phyloP scores from a whole-genome alignment of 2,888 invertebrate species.

The Trissoscelio sp. region DNA sequence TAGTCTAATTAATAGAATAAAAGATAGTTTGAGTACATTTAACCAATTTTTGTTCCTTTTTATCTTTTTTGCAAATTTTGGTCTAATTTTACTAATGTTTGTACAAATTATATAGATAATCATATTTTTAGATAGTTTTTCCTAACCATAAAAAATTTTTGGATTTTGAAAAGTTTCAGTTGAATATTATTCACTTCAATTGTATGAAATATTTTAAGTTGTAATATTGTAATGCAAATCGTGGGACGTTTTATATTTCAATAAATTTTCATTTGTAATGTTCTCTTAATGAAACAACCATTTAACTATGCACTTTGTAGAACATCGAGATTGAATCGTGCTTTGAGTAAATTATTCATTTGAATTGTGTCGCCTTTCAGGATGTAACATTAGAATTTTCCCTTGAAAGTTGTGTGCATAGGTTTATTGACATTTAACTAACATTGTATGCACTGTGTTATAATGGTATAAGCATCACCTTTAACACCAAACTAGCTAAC shows the following conservation, averaged over 20 bases:
- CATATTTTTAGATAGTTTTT: no score
- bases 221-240: no score
- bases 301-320: slow-evolving; percentile 12
- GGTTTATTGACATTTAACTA: slow-evolving; percentile 59
- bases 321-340: slow-evolving; percentile 43
- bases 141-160: no score
- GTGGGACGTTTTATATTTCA: no score
- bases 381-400: slow-evolving; percentile 59
- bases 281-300: slow-evolving; percentile 24
- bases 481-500: slow-evolving; percentile 49
- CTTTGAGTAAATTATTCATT: slow-evolving; percentile 49
- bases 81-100: no score
- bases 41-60: no score
- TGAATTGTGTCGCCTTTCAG: slow-evolving; percentile 49
- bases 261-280: slow-evolving; percentile 16
- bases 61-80: neutral
- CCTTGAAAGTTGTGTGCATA: slow-evolving; percentile 48
- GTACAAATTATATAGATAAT: no score
- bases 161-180: no score
- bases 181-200: no score
- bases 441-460: slow-evolving; percentile 22
- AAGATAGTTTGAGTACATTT: no score
- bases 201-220: neutral
- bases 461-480: slow-evolving; percentile 46
- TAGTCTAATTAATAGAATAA: no score